Conservation (phyloP, 2,888 invertebrate genomes). For the Pyralis farinalis region DNA sequence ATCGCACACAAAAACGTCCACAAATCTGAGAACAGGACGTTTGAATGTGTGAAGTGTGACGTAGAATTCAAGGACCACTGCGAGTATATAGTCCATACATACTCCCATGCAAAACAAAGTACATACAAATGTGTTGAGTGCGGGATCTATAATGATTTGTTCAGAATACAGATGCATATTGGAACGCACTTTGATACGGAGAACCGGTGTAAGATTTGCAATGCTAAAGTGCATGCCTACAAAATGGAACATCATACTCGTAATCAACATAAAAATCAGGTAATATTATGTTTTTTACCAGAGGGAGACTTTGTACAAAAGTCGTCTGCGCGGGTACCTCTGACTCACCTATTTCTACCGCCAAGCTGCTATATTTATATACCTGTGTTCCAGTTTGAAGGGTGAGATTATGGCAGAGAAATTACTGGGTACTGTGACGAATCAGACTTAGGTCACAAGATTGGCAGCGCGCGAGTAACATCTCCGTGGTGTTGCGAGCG, state of each 20-base stretch:
- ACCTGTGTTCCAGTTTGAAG: too few species aligned
- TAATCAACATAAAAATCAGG: background rate
- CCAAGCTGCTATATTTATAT: too few species aligned
- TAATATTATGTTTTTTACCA: background rate
- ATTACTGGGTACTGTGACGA: too few species aligned
- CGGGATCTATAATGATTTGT: background rate
- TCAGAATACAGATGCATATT: background rate
- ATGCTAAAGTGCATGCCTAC: background rate
- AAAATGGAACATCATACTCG: background rate
- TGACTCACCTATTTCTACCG: too few species aligned
- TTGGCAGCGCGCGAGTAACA: too few species aligned
- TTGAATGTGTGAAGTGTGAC: background rate
- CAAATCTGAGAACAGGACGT: background rate
- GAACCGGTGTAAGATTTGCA: background rate
- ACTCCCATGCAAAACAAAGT: background rate
- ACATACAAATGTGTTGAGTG: background rate
- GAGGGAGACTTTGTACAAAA: too few species aligned
- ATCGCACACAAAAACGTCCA: background rate
- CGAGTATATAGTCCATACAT: constrained; percentile 1
- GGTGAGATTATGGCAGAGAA: too few species aligned
- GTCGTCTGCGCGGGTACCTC: too few species aligned
- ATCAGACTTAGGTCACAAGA: too few species aligned
- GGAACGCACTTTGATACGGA: background rate
- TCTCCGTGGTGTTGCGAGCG: too few species aligned
- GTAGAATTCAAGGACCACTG: background rate